Percentiles rank a stretch among this genome's conserved stretches.
Conservation (phyloP, 2,113 vertebrate species). For the Aspiorhynchus laticeps region DNA sequence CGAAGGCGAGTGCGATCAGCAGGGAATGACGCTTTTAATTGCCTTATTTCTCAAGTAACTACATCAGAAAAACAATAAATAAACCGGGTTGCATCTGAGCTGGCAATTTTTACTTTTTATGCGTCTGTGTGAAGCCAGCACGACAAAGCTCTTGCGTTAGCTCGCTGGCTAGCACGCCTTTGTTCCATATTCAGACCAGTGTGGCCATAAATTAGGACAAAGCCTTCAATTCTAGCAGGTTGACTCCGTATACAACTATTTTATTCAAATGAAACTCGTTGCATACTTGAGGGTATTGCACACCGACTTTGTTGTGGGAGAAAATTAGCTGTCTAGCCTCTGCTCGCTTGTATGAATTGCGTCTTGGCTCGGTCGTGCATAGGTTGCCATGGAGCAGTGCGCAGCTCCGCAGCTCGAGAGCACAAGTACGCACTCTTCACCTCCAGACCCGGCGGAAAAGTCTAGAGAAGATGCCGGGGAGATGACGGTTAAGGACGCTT, state of each 20-base stretch:
- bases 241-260: neutral
- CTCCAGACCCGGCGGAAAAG: neutral
- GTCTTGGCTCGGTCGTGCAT: conserved; percentile 22
- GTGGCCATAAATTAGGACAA: conserved; percentile 1
- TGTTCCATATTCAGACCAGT: conserved; percentile 29
- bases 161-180: conserved; percentile 28
- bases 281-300: neutral
- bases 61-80: conserved; percentile 1
- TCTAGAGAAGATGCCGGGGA: neutral
- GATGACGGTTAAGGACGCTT: conserved; percentile 34
- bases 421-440: conserved; percentile 10
- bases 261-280: neutral
- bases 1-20: conserved; percentile 36
- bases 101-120: neutral
- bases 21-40: neutral
- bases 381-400: conserved; percentile 54
- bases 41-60: conserved; percentile 9
- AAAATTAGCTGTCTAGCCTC: neutral
- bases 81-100: neutral
- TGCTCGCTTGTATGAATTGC: conserved; percentile 22
- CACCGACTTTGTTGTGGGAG: neutral
- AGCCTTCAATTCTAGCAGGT: neutral
- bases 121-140: neutral
- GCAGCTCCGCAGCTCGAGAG: conserved; percentile 34
- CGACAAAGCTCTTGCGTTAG: conserved; percentile 13